phyloP scores from a whole-genome alignment of 1,140 invertebrate species.

The Magallana angulata region DNA sequence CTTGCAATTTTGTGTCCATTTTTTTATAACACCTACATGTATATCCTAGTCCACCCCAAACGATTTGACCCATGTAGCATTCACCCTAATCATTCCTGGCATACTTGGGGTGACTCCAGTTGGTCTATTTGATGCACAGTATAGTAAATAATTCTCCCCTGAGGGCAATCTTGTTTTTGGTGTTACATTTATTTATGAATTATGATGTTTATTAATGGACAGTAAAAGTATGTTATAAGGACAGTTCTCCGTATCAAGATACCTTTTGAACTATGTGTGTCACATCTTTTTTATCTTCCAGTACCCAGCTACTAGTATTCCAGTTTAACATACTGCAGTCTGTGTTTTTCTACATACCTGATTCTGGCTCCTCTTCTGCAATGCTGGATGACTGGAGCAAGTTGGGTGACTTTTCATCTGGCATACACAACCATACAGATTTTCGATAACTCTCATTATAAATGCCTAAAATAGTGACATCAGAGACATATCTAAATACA shows the following conservation, averaged over 20 bases:
- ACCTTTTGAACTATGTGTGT: too few relatives aligned
- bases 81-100: too few relatives aligned
- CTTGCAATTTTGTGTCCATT: background rate
- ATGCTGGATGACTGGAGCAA: conserved; percentile 39
- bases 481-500: too few relatives aligned
- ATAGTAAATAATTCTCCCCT: background rate
- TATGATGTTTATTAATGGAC: background rate
- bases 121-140: too few relatives aligned
- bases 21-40: background rate
- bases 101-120: too few relatives aligned
- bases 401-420: conserved; percentile 59
- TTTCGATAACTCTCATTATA: conserved; percentile 75
- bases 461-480: conserved; percentile 62
- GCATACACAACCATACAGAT: conserved; percentile 69
- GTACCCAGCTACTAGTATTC: too few relatives aligned
- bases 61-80: too few relatives aligned
- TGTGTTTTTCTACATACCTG: background rate
- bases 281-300: too few relatives aligned
- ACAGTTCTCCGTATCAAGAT: too few relatives aligned
- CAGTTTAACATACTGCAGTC: too few relatives aligned
- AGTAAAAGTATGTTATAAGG: too few relatives aligned
- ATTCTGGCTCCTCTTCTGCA: conserved; percentile 36
- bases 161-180: background rate
- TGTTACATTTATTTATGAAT: background rate
- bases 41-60: too few relatives aligned